Percentiles rank a stretch among this genome's conserved stretches.
Evolutionary conservation across 2,797 vertebrate species (phyloP).

Genomic region (Sebastes jordani): DNA sequence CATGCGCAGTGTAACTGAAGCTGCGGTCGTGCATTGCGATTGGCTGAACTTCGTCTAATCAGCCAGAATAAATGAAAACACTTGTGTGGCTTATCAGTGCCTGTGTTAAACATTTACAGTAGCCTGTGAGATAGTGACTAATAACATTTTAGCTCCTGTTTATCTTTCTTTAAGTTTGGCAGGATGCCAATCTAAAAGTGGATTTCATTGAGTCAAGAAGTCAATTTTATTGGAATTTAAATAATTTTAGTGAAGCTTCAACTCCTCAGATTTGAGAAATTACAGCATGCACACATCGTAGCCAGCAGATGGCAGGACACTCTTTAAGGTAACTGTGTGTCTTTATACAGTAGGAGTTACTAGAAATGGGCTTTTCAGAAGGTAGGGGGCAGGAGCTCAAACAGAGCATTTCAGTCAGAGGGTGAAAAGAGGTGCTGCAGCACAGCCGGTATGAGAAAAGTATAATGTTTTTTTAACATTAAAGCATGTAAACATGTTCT

Average conservation of each 20-base stretch:
- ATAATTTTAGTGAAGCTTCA: neutral
- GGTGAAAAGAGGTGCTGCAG: too few species aligned
- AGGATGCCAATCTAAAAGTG: neutral
- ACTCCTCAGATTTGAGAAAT: neutral
- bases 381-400: too few species aligned
- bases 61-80: too few species aligned
- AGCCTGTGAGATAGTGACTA: neutral
- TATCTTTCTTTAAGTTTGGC: neutral
- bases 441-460: too few species aligned
- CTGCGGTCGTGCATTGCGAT: too few species aligned
- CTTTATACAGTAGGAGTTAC: neutral
- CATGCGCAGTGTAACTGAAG: too few species aligned
- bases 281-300: neutral
- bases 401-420: too few species aligned
- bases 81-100: neutral
- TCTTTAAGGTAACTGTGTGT: neutral
- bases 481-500: too few species aligned
- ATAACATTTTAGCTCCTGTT: neutral
- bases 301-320: conserved; percentile 45
- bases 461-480: too few species aligned
- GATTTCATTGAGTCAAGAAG: neutral
- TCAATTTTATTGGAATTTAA: neutral
- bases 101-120: conserved; percentile 1
- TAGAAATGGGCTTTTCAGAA: too few species aligned
- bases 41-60: too few species aligned